Evolutionary conservation across 92 coral and sea anemone species (phyloP), one percentile per base, ranked within the genome.

Genomic region (Palythoa heliodiscus): DNA sequence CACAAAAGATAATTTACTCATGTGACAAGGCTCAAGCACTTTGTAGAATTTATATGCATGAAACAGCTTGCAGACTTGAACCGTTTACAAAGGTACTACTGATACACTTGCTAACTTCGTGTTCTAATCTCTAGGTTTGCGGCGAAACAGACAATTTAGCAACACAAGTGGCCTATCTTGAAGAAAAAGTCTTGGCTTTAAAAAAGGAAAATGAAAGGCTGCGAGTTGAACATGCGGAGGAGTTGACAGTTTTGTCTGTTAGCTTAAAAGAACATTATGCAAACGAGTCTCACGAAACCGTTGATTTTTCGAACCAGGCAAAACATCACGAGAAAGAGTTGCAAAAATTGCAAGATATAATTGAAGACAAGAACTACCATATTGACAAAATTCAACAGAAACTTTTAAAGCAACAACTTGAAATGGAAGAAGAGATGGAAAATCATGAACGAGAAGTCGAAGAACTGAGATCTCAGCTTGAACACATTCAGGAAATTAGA

Each of bases 401-500:
- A 75, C 89, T 94, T 39, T 86, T 94, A 87, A 91, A 91, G 86
- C 87, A 91, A 16, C 98, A 94, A 77, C 64, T 94, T 22, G 98
- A 94, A 70, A 87, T 94, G 83, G 98, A 94, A 77, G 86, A 89
- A 43, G 98, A 94, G 50, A 87, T 86, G 1, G 98, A 94, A 83
- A 94, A 88, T 73, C 98, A 94, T 86, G 98, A 94, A 77, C 84
- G 77, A 20, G 98, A 94, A 87, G 75, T 86, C 23, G 98, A 94
- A 58, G 83, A 87, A 40, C 93, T 94, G 38, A 89, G 90, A 53
- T 87, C 89, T 43, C 91, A 88, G 70, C 66, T 92, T 58, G 93
- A 83, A 47, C 80, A 88, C 54, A 85, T 74, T 71, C 87, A 88
- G 81, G 86, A 81, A 25, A 88, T 80, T 76, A 83, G 87, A 47